Conservation (phyloP, 2,113 vertebrate genomes). For the Entelurus aequoreus region DNA sequence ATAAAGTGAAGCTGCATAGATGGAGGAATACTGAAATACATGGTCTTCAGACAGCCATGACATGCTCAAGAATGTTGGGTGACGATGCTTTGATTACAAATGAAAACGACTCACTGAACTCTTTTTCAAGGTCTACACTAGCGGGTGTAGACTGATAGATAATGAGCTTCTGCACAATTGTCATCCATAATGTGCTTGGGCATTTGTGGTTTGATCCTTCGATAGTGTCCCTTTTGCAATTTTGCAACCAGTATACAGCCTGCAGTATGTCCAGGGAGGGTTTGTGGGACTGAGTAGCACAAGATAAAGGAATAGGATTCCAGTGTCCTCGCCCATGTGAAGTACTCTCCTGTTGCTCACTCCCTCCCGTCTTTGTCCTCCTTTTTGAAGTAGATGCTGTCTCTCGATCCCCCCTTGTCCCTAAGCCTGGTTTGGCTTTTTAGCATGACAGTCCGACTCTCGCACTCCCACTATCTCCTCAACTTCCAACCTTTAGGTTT, state of each 20-base stretch:
- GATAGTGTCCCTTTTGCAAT: slow-evolving; percentile 28
- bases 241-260: slow-evolving; percentile 18
- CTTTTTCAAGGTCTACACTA: slow-evolving; percentile 17
- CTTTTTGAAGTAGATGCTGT: slow-evolving; percentile 31
- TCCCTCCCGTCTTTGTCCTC: slow-evolving; percentile 14
- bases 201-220: slow-evolving; percentile 30
- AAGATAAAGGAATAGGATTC: slow-evolving; percentile 43
- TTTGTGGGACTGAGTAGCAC: slow-evolving; percentile 29
- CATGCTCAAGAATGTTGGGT: too few species aligned
- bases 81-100: slow-evolving; percentile 10
- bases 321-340: slow-evolving; percentile 29
- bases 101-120: neutral
- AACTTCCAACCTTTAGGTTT: slow-evolving; percentile 15
- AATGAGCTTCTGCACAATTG: slow-evolving; percentile 7
- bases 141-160: slow-evolving; percentile 2
- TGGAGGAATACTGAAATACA: too few species aligned
- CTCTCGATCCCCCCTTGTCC: slow-evolving; percentile 29
- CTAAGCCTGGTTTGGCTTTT: slow-evolving; percentile 38
- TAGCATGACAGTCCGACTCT: slow-evolving; percentile 27
- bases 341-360: slow-evolving; percentile 24
- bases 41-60: too few species aligned
- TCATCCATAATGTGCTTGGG: slow-evolving; percentile 9
- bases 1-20: too few species aligned
- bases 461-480: slow-evolving; percentile 4
- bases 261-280: slow-evolving; percentile 21